Base-by-base conservation (phyloP, 2,888 invertebrate genomes). In the Cataglyphis cursor region DNA sequence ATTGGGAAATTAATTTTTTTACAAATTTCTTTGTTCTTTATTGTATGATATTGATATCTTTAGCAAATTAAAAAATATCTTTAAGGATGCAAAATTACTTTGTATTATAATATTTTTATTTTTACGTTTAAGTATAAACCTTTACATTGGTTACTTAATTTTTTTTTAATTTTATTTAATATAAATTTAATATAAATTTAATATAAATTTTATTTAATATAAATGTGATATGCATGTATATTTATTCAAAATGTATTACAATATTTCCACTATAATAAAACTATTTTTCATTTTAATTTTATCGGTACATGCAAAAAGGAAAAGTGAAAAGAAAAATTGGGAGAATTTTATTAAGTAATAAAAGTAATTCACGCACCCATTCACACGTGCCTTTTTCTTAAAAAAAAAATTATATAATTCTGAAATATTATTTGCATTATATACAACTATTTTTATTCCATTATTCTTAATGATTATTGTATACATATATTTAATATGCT, bases 1-100 rank as follows among this genome's bases (percentile, higher is more conserved):
- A 62, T n/a, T 35, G n/a, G 8, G n/a, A 62, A 62, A 66, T 10
- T 31, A 48, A 48, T 66, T 65, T 65, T 28, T 66, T 44, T 18
- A 8, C 15, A n/a, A 15, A n/a, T 51, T n/a, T 8, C 18, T 28
- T 59, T 59, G 12, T 8, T 28, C 3, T 65, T 65, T 21, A 2
- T 64, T n/a, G 21, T 15, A 8, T 41, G 24, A 41, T 65, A 21
- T 65, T 41, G 24, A 65, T 65, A 31, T n/a, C 9, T 66, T 4
- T 65, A 15, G 8, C 41, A 41, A 24, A 15, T 18, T 21, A 41
- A 21, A 21, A 21, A 65, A 38, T 41, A 10, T 64, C 12, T 21
- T 21, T 12, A 38, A 6, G 15, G 18, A 66, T 44, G 18, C 5
- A 18, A 44, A 44, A 15, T 44, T 44, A 44, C 4, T 44, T 44